Percentiles rank a stretch among this genome's conserved stretches.
These are phyloP conservation scores for Schizothorax lantsangensis DNA, from an alignment of 2,797 vertebrate species.

Conservation along the genomic window DNA sequence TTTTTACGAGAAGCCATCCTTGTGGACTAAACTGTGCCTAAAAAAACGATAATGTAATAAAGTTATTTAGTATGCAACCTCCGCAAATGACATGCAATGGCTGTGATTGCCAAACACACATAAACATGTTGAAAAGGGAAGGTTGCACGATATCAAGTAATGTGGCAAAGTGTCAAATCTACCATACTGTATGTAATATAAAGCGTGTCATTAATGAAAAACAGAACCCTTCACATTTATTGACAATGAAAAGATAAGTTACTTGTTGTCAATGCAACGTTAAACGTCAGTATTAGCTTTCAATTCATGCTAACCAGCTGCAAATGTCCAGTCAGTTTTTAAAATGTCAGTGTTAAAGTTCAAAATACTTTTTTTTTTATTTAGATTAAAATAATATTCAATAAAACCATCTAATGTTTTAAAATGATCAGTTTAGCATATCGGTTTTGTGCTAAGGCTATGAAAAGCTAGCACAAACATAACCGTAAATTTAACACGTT, in stretches of 20 bases:
- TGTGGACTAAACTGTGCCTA: slow-evolving; percentile 26
- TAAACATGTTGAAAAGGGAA: slow-evolving; percentile 23
- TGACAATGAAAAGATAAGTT: neutral
- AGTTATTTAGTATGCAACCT: neutral
- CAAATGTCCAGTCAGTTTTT: neutral
- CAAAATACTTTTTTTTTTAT: neutral
- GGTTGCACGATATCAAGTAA: slow-evolving; percentile 5
- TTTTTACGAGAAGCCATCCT: slow-evolving; percentile 71
- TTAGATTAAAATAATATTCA: neutral
- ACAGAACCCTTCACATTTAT: neutral
- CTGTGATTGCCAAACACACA: slow-evolving; percentile 26
- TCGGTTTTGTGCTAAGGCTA: slow-evolving; percentile 24
- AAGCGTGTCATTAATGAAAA: neutral
- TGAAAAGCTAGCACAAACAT: slow-evolving; percentile 12
- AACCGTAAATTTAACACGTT: neutral
- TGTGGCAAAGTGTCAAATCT: neutral
- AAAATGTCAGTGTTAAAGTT: neutral
- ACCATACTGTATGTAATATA: neutral
- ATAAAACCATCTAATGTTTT: neutral
- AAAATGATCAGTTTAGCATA: neutral
- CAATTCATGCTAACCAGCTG: neutral
- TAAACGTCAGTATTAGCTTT: neutral
- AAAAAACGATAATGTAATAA: neutral
- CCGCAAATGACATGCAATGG: neutral
- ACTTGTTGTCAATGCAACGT: neutral